Percentiles rank a stretch among this genome's conserved stretches.
phyloP scores from a whole-genome alignment of 2,797 vertebrate genomes.

The Nothura maculosa region DNA sequence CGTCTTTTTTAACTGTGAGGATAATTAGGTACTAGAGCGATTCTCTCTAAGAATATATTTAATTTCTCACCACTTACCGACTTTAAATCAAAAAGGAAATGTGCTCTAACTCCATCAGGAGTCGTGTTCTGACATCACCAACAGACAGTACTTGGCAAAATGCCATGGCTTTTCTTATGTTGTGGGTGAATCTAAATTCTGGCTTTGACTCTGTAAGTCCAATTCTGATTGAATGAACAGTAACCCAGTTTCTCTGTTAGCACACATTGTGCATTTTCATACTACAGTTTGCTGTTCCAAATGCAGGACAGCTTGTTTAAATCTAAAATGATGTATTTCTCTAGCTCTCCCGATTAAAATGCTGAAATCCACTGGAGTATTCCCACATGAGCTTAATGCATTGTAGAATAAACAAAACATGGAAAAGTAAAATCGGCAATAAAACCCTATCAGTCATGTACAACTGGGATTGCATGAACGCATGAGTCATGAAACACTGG shows the following conservation, averaged over 20 bases:
- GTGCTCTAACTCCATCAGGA: background rate
- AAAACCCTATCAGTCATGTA: constrained; percentile 42
- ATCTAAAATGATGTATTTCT: constrained; percentile 38
- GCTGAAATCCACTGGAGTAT: constrained; percentile 20
- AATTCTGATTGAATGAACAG: background rate
- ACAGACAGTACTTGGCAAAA: background rate
- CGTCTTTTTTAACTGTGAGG: background rate
- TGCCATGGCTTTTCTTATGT: background rate
- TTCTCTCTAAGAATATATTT: background rate
- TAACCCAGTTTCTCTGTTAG: background rate
- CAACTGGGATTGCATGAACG: background rate
- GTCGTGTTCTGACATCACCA: background rate
- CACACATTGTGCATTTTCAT: background rate
- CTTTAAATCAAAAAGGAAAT: constrained; percentile 11
- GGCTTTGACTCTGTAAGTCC: background rate
- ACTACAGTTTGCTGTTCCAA: background rate
- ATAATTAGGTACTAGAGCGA: constrained; percentile 1
- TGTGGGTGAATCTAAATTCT: background rate
- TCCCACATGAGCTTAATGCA: constrained; percentile 18
- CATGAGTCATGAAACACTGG: constrained; percentile 33
- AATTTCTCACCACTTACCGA: background rate
- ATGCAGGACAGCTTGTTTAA: constrained; percentile 56
- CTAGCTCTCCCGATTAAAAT: constrained; percentile 20
- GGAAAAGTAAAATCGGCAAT: constrained; percentile 27
- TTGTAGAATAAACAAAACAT: constrained; percentile 43